A percentile compares a stretch with the other conserved stretches of the same genome.
phyloP scores from a whole-genome alignment of 2,888 invertebrate species.

The Tupiocoris notatus region DNA sequence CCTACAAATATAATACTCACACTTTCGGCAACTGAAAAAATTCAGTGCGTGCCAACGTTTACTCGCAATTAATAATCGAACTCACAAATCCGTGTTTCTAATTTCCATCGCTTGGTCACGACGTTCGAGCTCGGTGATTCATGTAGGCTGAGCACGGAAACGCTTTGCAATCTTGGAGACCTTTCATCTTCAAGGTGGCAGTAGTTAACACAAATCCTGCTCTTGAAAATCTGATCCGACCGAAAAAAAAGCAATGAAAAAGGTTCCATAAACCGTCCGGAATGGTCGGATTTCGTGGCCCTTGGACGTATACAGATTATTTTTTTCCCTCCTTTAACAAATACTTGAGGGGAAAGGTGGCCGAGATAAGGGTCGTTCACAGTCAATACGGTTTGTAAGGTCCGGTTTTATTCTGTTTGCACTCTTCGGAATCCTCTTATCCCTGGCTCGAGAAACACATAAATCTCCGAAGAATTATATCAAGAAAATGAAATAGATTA shows the following conservation, averaged over 20 bases:
- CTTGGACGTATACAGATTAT: conserved; percentile 12
- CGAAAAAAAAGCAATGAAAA: background rate
- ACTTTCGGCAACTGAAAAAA: no score
- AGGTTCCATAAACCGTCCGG: conserved; percentile 12
- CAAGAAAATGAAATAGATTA: conserved; percentile 28
- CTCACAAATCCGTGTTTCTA: no score
- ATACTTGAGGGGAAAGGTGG: conserved; percentile 33
- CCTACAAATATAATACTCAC: no score
- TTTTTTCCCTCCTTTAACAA: conserved; percentile 22
- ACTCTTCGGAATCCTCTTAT: conserved; percentile 15
- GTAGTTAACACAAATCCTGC: background rate
- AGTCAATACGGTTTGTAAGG: conserved; percentile 25
- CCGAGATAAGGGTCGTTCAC: conserved; percentile 35
- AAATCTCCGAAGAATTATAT: conserved; percentile 25
- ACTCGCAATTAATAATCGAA: no score
- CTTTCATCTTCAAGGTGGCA: background rate
- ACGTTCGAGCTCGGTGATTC: no score
- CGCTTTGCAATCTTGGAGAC: background rate
- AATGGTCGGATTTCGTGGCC: conserved; percentile 28
- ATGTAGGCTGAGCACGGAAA: background rate
- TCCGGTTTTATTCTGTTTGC: conserved; percentile 23
- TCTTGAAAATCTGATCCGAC: conserved; percentile 2
- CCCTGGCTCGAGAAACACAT: conserved; percentile 1
- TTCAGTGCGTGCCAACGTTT: no score
- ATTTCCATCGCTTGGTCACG: background rate